A percentile compares a stretch with the other conserved stretches of the same genome.
These are phyloP conservation scores for Euplexia lucipara DNA, from an alignment of 2,888 invertebrate species.

Conservation along the genomic window DNA sequence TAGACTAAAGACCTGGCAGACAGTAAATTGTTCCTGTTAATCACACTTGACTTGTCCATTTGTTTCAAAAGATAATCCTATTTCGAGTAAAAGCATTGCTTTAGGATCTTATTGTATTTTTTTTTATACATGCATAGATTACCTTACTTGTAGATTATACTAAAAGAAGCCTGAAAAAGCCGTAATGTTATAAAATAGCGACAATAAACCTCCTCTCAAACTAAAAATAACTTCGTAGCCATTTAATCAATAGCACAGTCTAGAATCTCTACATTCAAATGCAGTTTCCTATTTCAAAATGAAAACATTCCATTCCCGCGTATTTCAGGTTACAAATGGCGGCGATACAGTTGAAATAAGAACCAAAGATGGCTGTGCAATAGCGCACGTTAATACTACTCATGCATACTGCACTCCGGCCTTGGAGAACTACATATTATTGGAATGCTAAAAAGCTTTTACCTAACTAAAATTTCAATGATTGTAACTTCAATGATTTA, in stretches of 20 bases:
- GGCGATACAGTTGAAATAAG: constrained; percentile 25
- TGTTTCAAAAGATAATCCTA: background rate
- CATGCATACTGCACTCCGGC: constrained; percentile 7
- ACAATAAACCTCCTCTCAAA: background rate
- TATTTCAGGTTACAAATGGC: constrained; percentile 41
- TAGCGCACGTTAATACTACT: constrained; percentile 6
- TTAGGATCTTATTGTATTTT: too few relatives aligned
- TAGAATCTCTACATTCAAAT: background rate
- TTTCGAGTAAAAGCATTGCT: background rate
- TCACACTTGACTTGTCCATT: background rate
- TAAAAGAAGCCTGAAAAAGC: background rate
- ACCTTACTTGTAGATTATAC: background rate
- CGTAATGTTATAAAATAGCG: too few relatives aligned
- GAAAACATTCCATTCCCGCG: constrained; percentile 37
- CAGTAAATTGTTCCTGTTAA: background rate
- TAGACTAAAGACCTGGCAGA: too few relatives aligned
- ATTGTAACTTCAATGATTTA: too few relatives aligned
- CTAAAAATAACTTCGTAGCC: background rate
- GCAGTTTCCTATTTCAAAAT: constrained; percentile 28
- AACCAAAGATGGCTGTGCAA: constrained; percentile 29
- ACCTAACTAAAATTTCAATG: background rate
- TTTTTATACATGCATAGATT: too few relatives aligned
- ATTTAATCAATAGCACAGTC: background rate
- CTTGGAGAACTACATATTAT: constrained; percentile 26
- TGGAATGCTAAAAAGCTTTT: constrained; percentile 7